These are phyloP conservation scores for Felis catus DNA, from an alignment of 2,113 vertebrate species.

Conservation along the genomic window F.catus_Fca126_mat1.0 CM031424.1:68822501-68823000, in stretches of 20 bases:
- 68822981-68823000: not conserved
- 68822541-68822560: not conserved
- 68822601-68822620: not conserved
- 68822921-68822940: not conserved
- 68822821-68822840: not conserved
- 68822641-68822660: not conserved
- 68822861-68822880: not conserved
- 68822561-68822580: not conserved
- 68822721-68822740: not conserved
- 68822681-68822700: not conserved
- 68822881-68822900: not conserved
- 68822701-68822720: not conserved
- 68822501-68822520: not conserved
- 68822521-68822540: not conserved
- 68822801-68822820: not conserved
- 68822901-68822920: not conserved
- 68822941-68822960: rapidly evolving
- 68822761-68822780: not conserved
- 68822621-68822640: not conserved
- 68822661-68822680: not conserved
- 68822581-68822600: not conserved
- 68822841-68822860: not conserved
- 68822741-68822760: not conserved
- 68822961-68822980: not conserved
- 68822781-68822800: not conserved